A percentile compares a stretch with the other conserved stretches of the same genome.
phyloP scores from a whole-genome alignment of 2,113 vertebrate genomes.

The Paradoxurus hermaphroditus region DNA sequence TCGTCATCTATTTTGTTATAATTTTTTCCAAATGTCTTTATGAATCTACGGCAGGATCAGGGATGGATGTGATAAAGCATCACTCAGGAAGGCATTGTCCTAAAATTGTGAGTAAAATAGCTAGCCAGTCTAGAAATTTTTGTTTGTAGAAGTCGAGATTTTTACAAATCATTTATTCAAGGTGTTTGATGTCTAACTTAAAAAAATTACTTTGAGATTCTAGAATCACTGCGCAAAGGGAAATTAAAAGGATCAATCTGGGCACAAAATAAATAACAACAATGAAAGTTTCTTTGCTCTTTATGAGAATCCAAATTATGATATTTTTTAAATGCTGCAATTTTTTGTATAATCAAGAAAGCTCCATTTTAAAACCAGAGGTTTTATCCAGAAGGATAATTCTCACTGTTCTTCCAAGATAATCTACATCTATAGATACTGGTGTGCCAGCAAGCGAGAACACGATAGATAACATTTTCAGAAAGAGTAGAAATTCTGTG shows the following conservation, averaged over 20 bases:
- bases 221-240: not conserved
- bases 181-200: not conserved
- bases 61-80: not conserved
- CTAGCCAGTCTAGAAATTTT: not conserved
- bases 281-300: not conserved
- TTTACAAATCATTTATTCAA: not conserved
- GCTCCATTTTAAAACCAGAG: not conserved
- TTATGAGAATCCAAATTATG: not conserved
- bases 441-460: not conserved
- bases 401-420: not conserved
- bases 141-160: not conserved
- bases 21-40: not conserved
- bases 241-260: not conserved
- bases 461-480: not conserved
- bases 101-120: not conserved
- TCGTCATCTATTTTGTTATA: not conserved
- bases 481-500: not conserved
- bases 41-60: not conserved
- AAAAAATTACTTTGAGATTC: not conserved
- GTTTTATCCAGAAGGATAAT: not conserved
- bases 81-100: not conserved
- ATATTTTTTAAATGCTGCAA: not conserved
- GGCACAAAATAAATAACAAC: not conserved
- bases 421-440: not conserved
- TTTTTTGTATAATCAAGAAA: not conserved